Evolutionary conservation across 2,888 invertebrate species (phyloP).

Genomic region (Malacosoma neustria): DNA sequence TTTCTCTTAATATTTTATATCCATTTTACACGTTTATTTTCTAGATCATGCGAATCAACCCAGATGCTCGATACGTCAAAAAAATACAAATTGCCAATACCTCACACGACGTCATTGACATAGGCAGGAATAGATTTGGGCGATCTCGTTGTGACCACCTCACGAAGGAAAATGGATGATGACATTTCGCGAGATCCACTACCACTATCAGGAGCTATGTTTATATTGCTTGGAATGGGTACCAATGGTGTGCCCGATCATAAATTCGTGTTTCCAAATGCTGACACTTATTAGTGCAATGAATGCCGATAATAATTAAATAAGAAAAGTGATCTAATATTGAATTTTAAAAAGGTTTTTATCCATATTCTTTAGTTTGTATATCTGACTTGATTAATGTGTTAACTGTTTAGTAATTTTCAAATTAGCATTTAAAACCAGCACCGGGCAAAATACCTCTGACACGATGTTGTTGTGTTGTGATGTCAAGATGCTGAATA

Average conservation of each 20-base stretch:
- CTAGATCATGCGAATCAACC: constrained; percentile 65
- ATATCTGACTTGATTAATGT: too few species aligned
- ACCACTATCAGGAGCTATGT: constrained; percentile 22
- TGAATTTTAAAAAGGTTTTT: too few species aligned
- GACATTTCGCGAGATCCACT: background rate
- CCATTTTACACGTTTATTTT: too few species aligned
- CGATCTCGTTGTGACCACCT: constrained; percentile 75
- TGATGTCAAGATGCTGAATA: too few species aligned
- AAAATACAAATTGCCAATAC: constrained; percentile 59
- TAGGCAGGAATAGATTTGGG: constrained; percentile 75
- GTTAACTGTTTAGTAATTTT: too few species aligned
- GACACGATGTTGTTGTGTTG: too few species aligned
- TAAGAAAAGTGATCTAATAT: constrained; percentile 3
- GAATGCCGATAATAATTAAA: background rate
- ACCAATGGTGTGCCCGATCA: constrained; percentile 16
- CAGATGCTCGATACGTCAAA: constrained; percentile 40
- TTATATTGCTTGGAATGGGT: constrained; percentile 16
- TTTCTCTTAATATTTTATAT: too few species aligned
- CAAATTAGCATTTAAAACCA: too few species aligned
- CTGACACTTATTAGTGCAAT: constrained; percentile 8
- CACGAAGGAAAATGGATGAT: constrained; percentile 27
- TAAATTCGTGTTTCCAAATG: constrained; percentile 20
- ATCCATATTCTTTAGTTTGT: too few species aligned
- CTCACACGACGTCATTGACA: constrained; percentile 72
- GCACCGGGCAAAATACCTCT: too few species aligned